Evolutionary conservation across 2,797 vertebrate genomes (phyloP), one percentile per base, ranked within the genome.

Genomic region (Typhlichthys subterraneus): DNA sequence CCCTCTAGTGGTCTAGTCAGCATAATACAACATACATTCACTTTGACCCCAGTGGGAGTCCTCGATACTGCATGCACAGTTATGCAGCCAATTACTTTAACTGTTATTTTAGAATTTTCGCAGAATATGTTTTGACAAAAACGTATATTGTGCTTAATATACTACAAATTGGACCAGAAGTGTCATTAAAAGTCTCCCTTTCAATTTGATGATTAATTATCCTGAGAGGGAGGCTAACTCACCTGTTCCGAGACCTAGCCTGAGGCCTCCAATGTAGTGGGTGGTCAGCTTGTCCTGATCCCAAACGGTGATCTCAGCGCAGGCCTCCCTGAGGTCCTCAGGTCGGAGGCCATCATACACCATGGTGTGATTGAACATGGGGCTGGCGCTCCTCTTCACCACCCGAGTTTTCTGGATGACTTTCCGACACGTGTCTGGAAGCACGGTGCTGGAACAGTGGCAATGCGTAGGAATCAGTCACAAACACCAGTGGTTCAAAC

Each of bases 321-420:
- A 98, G 63, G 94, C 93, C 85, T 99, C 96, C 42, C 52, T 92
- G 23, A 99, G 83, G 71, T 99, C 95, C 69, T 95, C 94, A 8
- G 88, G 81, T 42, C 87, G 89, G 77, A 99, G 94, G 52, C 95
- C 95, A 1, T 98, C 94, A 0, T 96, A 98, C 57, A 98, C 95
- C 96, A 99, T 97, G 12, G 95, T 99, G 86, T 98, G 96, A 80
- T 99, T 98, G 79, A 98, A 99, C 66, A 95, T 72, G 0, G 97
- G 97, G 69, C 93, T 95, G 64, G 87, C 80, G 0, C 94, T 95
- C 82, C 93, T 94, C 73, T 94, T 91, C 61, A 98, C 91, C 0
- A 95, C 92, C 42, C 94, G 92, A 0, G 96, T 97, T 85, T 95
- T 98, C 88, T 99, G 97, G 1, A 91, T 88, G 64, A 93, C 95